These are phyloP conservation scores for Parauchenoglanis punctatus DNA, from an alignment of 2,797 vertebrate genomes.

Conservation along the genomic window DNA sequence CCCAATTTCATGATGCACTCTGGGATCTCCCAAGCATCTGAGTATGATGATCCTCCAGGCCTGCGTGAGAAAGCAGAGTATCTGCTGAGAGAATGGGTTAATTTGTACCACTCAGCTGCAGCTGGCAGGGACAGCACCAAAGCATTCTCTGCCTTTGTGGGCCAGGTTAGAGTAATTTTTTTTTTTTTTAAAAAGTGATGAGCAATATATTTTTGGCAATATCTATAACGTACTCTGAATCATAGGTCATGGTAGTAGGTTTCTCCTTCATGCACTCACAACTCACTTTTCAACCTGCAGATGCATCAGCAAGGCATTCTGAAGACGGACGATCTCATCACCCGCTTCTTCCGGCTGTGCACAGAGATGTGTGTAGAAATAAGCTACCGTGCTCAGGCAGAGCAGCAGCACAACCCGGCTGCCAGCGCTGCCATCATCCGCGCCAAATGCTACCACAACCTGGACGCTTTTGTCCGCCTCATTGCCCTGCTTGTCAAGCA, in stretches of 20 bases:
- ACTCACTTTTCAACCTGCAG: constrained; percentile 63
- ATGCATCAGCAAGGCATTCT: constrained; percentile 99
- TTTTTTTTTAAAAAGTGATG: not conserved
- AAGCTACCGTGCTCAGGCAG: constrained; percentile 95
- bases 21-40: constrained; percentile 97
- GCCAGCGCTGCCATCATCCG: constrained; percentile 98
- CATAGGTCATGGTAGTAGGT: not conserved
- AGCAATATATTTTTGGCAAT: not conserved
- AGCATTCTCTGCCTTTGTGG: constrained; percentile 98
- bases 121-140: constrained; percentile 98
- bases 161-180: constrained; percentile 82
- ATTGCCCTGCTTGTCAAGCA: constrained; percentile 97
- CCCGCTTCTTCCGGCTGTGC: constrained; percentile 97
- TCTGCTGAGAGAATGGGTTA: constrained; percentile 97
- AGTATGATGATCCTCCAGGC: constrained; percentile 97
- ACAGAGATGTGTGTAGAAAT: constrained; percentile 99
- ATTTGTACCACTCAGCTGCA: constrained; percentile 97
- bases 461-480: constrained; percentile 96
- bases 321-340: constrained; percentile 98
- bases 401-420: constrained; percentile 97
- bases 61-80: constrained; percentile 98
- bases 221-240: not conserved
- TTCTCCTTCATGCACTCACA: not conserved
- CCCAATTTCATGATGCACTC: constrained; percentile 99
- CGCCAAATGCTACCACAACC: constrained; percentile 98